Evolutionary conservation across 1,140 invertebrate species (phyloP), one percentile per base, ranked within the genome.

Genomic region (Pomacea maculata): DNA sequence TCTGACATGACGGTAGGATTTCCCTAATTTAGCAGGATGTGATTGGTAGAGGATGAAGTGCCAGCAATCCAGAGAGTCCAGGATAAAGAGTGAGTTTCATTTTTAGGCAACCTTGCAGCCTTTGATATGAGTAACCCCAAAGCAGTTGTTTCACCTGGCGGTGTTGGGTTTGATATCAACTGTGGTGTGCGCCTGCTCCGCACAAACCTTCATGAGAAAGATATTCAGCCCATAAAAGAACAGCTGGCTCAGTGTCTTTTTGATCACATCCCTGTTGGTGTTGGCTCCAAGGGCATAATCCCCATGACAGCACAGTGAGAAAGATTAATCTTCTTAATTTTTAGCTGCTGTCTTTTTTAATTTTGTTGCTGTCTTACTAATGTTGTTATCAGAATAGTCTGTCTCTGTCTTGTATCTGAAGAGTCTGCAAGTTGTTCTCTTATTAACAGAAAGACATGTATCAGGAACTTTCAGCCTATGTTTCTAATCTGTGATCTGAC

Each of bases 241-340:
- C 96, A 99, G 93, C 90, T 99, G 79, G 96, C 98, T 0, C 99
- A 99, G 92, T 97, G 96, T 86, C 93, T 99, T 85, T 99, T 99
- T 93, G 98, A 99, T 93, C 98, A 99, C 87, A 99, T 99, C 89
- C 99, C 99, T 54, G 99, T 99, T 14, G 98, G 98, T 72, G 98
- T 99, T 25, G 98, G 92, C 12, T 99, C 97, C 0, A 99, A 99
- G 93, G 98, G 98, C 84, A 99, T 99, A 75, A 99, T 99, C 89
- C 98, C 98, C 17, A 99, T 99, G 97, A 98, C 96, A 92, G 97
- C 97, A 0, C 94, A 89, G 90, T 92, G 82, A 85, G 87, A 82
- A 61, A 61, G 14, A 9, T 55, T 75, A 34, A 65, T 15, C 78
- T 19, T 21, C n/a, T 82, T 65, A n/a, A 10, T 29, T 67, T 76